These are phyloP conservation scores for Rhineura floridana DNA, from an alignment of 2,113 vertebrate genomes.

Conservation along the genomic window DNA sequence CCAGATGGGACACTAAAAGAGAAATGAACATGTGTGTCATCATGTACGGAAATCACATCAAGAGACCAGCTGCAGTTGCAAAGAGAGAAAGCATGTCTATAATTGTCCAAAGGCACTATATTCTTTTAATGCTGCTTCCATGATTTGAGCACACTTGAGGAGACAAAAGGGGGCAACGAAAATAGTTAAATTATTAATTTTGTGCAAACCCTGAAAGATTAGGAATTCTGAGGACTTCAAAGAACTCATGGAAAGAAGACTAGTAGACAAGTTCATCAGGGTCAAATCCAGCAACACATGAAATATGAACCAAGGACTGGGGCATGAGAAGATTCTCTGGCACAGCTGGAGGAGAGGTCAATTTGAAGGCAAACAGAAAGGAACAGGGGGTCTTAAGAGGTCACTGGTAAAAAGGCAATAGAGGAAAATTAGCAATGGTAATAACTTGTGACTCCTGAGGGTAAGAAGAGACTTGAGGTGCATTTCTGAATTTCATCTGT, in stretches of 20 bases:
- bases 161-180: not conserved
- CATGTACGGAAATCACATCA: conserved; percentile 35
- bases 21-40: conserved; percentile 35
- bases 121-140: not conserved
- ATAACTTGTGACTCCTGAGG: not conserved
- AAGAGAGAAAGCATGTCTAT: not conserved
- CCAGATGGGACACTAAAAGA: conserved; percentile 50
- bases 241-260: not conserved
- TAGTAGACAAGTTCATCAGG: conserved; percentile 6
- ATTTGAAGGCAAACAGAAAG: not conserved
- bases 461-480: not conserved
- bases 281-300: not conserved
- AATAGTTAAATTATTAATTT: not conserved
- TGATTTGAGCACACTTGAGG: not conserved
- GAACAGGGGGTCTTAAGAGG: not conserved
- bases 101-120: not conserved
- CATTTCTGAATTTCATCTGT: not conserved
- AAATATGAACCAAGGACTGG: not conserved
- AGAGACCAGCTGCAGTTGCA: not conserved
- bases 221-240: conserved; percentile 1
- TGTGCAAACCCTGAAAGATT: conserved; percentile 19
- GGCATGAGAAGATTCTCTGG: not conserved
- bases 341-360: not conserved
- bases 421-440: not conserved
- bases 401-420: not conserved